phyloP scores from a whole-genome alignment of 30 jellyfish, hydroid and myxozoan genomes.

The Nemopilema nomurai region DNA sequence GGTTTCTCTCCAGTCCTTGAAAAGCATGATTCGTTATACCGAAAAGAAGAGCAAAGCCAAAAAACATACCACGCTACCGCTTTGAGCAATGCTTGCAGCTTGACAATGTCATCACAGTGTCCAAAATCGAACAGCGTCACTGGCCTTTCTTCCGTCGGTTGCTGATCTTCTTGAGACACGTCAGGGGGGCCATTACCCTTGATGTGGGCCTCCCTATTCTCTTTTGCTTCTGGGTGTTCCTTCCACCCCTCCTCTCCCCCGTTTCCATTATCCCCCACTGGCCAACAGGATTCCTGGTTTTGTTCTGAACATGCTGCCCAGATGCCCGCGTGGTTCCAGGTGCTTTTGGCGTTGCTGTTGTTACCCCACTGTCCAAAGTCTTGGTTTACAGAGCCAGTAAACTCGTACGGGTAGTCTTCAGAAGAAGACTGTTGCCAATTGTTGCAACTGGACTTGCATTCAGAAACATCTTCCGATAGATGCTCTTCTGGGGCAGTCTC shows the following conservation, averaged over 20 bases:
- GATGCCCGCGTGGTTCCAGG: background rate
- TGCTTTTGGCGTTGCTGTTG: background rate
- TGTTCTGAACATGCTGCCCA: background rate
- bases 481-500: background rate
- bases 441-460: background rate
- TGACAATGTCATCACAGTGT: background rate
- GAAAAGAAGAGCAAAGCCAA: background rate
- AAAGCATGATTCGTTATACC: too few relatives aligned
- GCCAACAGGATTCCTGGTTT: background rate
- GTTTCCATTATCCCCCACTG: background rate
- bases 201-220: too few relatives aligned
- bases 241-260: background rate
- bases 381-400: too few relatives aligned
- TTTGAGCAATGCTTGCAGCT: background rate
- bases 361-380: too few relatives aligned
- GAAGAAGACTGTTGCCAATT: background rate
- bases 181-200: too few relatives aligned
- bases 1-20: too few relatives aligned
- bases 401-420: background rate
- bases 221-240: too few relatives aligned
- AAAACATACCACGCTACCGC: background rate
- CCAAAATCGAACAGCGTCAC: background rate
- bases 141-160: background rate
- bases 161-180: background rate
- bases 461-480: background rate